These are phyloP conservation scores for Phaonia tiefii DNA, from an alignment of 2,888 invertebrate species.

Conservation along the genomic window DNA sequence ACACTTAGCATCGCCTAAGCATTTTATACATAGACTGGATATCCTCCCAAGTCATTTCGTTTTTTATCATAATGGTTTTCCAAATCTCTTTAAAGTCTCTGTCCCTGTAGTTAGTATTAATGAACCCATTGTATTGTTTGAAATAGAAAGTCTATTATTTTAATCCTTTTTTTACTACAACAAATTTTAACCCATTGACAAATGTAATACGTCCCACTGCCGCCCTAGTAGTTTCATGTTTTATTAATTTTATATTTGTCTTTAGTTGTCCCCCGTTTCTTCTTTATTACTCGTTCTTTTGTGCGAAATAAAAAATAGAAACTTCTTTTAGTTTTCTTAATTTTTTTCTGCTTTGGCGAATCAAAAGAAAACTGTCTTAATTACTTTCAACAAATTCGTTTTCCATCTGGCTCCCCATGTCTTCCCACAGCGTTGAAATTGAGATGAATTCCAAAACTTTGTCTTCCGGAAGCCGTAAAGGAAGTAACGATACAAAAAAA, in stretches of 20 bases:
- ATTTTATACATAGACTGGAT: too few relatives aligned
- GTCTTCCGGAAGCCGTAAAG: conserved; percentile 46
- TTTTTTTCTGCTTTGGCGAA: not conserved
- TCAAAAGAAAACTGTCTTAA: conserved; percentile 52
- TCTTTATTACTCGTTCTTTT: conserved; percentile 25
- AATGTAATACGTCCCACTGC: too few relatives aligned
- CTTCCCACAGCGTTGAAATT: not conserved
- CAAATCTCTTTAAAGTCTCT: too few relatives aligned
- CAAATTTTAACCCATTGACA: too few relatives aligned
- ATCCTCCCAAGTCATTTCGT: too few relatives aligned
- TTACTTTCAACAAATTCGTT: conserved; percentile 65
- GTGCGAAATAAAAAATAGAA: not conserved
- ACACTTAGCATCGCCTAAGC: too few relatives aligned
- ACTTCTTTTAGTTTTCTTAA: not conserved
- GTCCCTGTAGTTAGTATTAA: too few relatives aligned
- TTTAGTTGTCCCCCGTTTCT: conserved; percentile 20
- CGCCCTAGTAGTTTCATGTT: too few relatives aligned
- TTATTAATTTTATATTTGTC: conserved; percentile 38
- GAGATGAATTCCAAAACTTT: conserved; percentile 46
- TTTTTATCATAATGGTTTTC: too few relatives aligned
- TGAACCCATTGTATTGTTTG: too few relatives aligned
- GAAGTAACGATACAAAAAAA: conserved; percentile 10
- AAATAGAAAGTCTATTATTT: too few relatives aligned
- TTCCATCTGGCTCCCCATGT: conserved; percentile 27
- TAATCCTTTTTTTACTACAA: too few relatives aligned